Conservation (phyloP, 1,140 invertebrate genomes). For the Caenorhabditis briggsae region DNA sequence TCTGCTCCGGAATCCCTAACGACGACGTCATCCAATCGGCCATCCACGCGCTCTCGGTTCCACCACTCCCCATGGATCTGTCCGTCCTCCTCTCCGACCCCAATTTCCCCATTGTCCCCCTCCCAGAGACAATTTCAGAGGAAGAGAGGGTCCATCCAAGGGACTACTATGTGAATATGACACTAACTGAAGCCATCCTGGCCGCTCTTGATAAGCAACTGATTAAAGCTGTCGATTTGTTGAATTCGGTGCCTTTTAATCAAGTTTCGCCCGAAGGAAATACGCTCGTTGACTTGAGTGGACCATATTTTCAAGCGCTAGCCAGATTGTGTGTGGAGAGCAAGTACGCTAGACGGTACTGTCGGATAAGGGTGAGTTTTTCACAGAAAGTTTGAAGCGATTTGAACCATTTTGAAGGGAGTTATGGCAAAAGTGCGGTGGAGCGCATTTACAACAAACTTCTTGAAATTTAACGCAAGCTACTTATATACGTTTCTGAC, state of each 20-base stretch:
- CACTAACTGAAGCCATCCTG: not conserved
- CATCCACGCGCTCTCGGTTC: not conserved
- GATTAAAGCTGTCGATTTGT: not conserved
- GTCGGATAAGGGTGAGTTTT: slow-evolving; percentile 7
- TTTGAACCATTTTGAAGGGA: slow-evolving; percentile 7
- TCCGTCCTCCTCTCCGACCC: not conserved
- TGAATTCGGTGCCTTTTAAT: not conserved
- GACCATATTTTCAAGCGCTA: slow-evolving; percentile 30
- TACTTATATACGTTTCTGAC: too few relatives aligned
- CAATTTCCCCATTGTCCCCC: too few relatives aligned
- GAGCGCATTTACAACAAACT: too few relatives aligned
- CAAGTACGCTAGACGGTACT: slow-evolving; percentile 21
- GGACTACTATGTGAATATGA: not conserved
- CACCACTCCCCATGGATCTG: slow-evolving; percentile 16
- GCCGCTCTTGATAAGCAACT: not conserved
- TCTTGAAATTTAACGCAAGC: too few relatives aligned
- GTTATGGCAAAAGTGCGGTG: too few relatives aligned
- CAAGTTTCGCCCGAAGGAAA: not conserved
- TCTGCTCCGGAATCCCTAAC: not conserved
- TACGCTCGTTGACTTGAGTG: not conserved
- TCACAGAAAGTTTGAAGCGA: slow-evolving; percentile 25
- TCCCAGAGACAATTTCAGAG: not conserved
- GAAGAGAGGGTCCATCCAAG: not conserved
- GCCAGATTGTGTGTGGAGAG: slow-evolving; percentile 4
- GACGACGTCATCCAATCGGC: not conserved